Evolutionary conservation across 2,888 invertebrate genomes (phyloP).

Genomic region (Papilio gigon): DNA sequence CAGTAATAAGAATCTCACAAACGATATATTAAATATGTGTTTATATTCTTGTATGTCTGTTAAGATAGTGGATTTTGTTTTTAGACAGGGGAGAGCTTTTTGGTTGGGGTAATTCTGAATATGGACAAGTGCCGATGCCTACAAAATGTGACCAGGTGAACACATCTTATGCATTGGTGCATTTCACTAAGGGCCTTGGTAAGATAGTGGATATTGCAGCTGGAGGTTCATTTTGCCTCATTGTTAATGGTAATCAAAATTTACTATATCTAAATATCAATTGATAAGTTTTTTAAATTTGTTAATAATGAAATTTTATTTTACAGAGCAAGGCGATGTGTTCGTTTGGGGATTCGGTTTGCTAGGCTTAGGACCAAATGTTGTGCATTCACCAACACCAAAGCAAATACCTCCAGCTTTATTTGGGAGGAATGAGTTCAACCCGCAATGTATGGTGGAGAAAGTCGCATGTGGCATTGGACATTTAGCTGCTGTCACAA

Average conservation of each 20-base stretch:
- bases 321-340: slow-evolving; percentile 89
- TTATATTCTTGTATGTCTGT: no score
- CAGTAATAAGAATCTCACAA: no score
- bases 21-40: no score
- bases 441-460: slow-evolving; percentile 85
- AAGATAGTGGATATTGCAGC: slow-evolving; percentile 90
- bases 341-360: slow-evolving; percentile 98
- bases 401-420: slow-evolving; percentile 88
- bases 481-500: slow-evolving; percentile 90
- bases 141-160: slow-evolving; percentile 86
- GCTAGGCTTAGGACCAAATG: slow-evolving; percentile 93
- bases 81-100: slow-evolving; percentile 94
- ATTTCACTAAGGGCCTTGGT: slow-evolving; percentile 85
- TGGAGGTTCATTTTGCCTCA: slow-evolving; percentile 93
- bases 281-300: no score
- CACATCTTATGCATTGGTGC: slow-evolving; percentile 84
- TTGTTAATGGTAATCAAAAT: slow-evolving; percentile 86
- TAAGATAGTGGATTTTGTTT: slow-evolving; percentile 38
- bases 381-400: slow-evolving; percentile 85
- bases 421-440: slow-evolving; percentile 93
- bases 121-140: slow-evolving; percentile 88
- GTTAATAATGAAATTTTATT: no score
- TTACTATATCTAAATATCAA: neutral
- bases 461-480: slow-evolving; percentile 88
- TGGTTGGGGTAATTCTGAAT: slow-evolving; percentile 99